These are phyloP conservation scores for Mamestra configurata DNA, from an alignment of 1,140 invertebrate genomes.

Conservation along the genomic window DNA sequence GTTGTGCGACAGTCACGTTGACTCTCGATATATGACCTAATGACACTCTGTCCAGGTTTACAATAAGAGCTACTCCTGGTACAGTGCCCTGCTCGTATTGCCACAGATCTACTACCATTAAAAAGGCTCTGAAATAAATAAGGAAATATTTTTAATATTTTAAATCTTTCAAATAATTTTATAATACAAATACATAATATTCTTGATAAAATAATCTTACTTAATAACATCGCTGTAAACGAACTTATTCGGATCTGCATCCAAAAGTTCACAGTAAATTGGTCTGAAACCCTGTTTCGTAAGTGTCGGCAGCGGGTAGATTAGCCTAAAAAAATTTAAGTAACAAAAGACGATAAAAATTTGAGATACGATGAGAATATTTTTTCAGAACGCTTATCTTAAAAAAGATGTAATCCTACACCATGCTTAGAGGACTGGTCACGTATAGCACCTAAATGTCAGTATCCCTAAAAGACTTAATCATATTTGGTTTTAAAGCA, in stretches of 20 bases:
- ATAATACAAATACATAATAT: no score
- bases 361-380: not conserved
- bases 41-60: constrained; percentile 88
- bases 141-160: no score
- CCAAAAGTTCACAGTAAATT: constrained; percentile 85
- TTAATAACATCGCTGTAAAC: constrained; percentile 85
- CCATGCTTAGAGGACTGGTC: no score
- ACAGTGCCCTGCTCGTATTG: constrained; percentile 88
- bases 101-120: constrained; percentile 88
- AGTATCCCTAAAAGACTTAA: no score
- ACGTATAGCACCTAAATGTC: no score
- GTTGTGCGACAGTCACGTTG: constrained; percentile 88
- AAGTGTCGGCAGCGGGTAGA: constrained; percentile 80
- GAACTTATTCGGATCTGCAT: constrained; percentile 88
- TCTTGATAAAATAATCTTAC: constrained; percentile 61
- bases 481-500: no score
- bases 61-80: constrained; percentile 88
- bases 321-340: constrained; percentile 68
- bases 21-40: constrained; percentile 89
- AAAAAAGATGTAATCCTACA: no score
- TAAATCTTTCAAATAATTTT: no score
- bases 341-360: no score
- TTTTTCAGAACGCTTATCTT: no score
- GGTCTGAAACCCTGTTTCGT: constrained; percentile 89
- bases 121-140: constrained; percentile 76